Evolutionary conservation across 2,113 vertebrate species (phyloP).

Genomic region (Phycodurus eques): DNA sequence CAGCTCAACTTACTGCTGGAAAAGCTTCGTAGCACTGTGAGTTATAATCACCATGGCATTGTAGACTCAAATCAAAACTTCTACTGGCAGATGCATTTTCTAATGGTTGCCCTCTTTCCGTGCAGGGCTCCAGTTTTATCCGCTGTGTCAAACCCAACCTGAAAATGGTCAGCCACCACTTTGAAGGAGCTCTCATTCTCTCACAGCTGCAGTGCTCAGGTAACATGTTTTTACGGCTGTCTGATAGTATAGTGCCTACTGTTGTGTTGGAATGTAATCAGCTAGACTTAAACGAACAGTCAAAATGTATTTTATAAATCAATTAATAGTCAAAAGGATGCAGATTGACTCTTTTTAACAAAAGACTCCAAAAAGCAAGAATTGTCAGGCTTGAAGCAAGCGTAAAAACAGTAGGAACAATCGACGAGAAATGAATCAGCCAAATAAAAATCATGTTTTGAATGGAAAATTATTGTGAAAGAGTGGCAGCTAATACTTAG

Average conservation of each 20-base stretch:
- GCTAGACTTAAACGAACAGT: not conserved
- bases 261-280: not conserved
- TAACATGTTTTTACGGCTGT: not conserved
- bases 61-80: not conserved
- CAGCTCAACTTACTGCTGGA: conserved; percentile 94
- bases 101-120: conserved; percentile 16
- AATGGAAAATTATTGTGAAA: not conserved
- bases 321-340: not conserved
- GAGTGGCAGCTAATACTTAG: not conserved
- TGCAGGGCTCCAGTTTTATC: conserved; percentile 95
- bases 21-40: conserved; percentile 96
- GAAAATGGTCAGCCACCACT: conserved; percentile 97
- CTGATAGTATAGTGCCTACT: not conserved
- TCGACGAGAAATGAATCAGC: not conserved
- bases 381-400: not conserved
- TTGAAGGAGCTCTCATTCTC: conserved; percentile 95
- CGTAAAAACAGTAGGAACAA: not conserved
- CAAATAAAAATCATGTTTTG: not conserved
- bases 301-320: not conserved
- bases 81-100: not conserved
- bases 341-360: not conserved
- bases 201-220: conserved; percentile 98
- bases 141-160: conserved; percentile 98
- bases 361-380: not conserved
- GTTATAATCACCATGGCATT: conserved; percentile 53